Conservation (phyloP, 2,113 vertebrate species). For the Nipponia nippon region DNA sequence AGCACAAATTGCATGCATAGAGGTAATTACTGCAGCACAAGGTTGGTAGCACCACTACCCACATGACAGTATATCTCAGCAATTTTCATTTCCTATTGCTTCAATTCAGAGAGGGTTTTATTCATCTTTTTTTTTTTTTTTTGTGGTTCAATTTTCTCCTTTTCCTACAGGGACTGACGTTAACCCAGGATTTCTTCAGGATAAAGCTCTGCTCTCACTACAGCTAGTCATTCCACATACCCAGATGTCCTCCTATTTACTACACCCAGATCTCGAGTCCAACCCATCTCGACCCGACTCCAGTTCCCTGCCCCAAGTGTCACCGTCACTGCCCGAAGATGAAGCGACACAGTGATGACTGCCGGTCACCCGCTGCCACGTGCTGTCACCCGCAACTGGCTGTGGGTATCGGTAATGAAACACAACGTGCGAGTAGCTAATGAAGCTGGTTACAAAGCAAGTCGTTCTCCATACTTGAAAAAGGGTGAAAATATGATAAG, state of each 20-base stretch:
- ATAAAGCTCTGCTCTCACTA: background rate
- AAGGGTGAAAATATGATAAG: background rate
- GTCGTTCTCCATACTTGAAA: background rate
- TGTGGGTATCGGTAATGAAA: background rate
- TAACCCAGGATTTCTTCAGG: background rate
- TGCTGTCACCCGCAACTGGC: background rate
- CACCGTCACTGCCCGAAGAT: background rate
- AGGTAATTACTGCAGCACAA: constrained; percentile 66
- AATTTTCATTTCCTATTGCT: constrained; percentile 63
- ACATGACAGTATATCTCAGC: constrained; percentile 53
- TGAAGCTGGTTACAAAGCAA: background rate
- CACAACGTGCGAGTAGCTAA: background rate
- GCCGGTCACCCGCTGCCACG: background rate
- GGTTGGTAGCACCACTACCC: constrained; percentile 63
- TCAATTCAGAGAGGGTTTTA: background rate
- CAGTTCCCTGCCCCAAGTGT: background rate
- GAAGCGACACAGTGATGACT: background rate
- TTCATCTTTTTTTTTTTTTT: background rate
- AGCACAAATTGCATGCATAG: constrained; percentile 63
- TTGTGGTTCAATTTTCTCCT: constrained; percentile 7
- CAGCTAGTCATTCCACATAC: background rate
- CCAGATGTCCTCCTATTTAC: background rate
- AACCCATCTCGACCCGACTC: accelerated
- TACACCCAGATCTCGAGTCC: background rate
- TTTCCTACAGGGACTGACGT: background rate